Base-by-base conservation (phyloP, 2,113 vertebrate species). In the Pholis gunnellus region DNA sequence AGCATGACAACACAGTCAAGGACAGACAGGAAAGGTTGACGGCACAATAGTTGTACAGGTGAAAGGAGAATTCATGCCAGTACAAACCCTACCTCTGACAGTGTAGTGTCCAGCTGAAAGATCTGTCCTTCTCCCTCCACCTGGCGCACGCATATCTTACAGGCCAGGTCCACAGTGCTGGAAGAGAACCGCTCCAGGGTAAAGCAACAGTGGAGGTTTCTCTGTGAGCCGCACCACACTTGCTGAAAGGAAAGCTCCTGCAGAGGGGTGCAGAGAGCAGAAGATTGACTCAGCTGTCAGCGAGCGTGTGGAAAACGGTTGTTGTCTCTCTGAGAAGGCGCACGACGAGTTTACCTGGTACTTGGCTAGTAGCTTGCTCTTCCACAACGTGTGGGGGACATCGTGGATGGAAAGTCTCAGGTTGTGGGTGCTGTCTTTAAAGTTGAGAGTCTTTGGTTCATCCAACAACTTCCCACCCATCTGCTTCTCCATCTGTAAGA, bases 41-140 rank as follows among this genome's bases (percentile, higher is more conserved):
- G 4, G 38, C 63, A 15, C 13, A 65, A 64, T 38, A 13, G 61
- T 40, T 40, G 13, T 40, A 13, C 61, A 11, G 20, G 5, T 40
- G 61, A 15, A 65, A 42, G 38, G n/a, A 17, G 38, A 44, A 34
- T 31, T 8, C 9, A 40, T 7, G 1, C 2, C 42, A 7, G 42
- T 27, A 9, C 31, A 10, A 31, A 17, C 0, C 9, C 3, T 88
- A 99, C 98, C 96, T 99, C 98, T 15, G 96, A 97, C 72, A 99
- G 87, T 0, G 96, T 96, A 42, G 96, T 98, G 93, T 96, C 97
- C 42, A 99, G 96, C 92, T 99, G 98, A 90, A 99, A 99, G 79
- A 99, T 99, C 94, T 99, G 98, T 6, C 98, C 98, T 86, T 99
- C 98, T 40, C 98, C 98, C 92, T 99, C 98, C 0, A 99, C 98